Evolutionary conservation across 2,797 vertebrate species (phyloP).

Genomic region (Labroides dimidiatus): DNA sequence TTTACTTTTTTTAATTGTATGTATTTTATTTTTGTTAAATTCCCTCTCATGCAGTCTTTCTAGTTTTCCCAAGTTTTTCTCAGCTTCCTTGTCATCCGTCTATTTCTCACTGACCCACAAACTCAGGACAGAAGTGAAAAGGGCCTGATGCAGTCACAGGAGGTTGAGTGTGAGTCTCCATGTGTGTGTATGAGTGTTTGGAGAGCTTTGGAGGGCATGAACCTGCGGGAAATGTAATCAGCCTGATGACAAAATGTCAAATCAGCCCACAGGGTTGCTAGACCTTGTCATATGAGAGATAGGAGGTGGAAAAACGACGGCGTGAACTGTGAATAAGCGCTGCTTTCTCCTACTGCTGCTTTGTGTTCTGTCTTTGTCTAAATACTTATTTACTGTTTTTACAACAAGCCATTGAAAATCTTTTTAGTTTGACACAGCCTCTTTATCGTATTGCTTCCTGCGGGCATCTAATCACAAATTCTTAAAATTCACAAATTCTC

Average conservation of each 20-base stretch:
- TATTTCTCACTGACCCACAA: conserved; percentile 66
- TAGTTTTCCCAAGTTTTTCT: conserved; percentile 14
- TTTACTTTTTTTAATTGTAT: neutral
- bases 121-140: conserved; percentile 21
- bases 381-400: neutral
- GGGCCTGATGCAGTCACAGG: conserved; percentile 27
- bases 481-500: too few species aligned
- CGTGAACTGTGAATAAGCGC: conserved; percentile 19
- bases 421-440: neutral
- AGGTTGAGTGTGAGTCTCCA: conserved; percentile 7
- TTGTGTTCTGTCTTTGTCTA: conserved; percentile 22
- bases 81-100: conserved; percentile 20
- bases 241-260: conserved; percentile 78
- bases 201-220: conserved; percentile 38
- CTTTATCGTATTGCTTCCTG: neutral
- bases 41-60: neutral
- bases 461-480: too few species aligned
- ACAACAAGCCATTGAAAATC: neutral
- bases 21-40: too few species aligned
- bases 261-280: conserved; percentile 68
- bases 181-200: conserved; percentile 15
- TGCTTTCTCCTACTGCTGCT: conserved; percentile 18
- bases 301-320: conserved; percentile 39
- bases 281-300: conserved; percentile 55
- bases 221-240: conserved; percentile 76